Evolutionary conservation across 2,113 vertebrate genomes (phyloP), one percentile per base, ranked within the genome.

Genomic region (Leptodactylus fuscus): DNA sequence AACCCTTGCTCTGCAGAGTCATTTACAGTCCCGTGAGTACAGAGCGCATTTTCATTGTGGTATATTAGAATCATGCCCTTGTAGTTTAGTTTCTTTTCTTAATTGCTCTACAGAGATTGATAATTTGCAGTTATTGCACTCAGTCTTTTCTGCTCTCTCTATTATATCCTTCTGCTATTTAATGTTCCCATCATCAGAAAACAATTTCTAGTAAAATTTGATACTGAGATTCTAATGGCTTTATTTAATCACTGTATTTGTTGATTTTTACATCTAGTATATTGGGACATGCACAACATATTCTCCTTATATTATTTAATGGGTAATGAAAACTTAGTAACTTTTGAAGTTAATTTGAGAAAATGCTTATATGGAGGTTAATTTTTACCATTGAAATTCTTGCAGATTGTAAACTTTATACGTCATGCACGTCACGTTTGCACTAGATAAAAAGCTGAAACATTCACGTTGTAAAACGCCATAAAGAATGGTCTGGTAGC

Each of bases 1-100:
- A 80, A 80, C 77, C 55, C 77, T 80, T 80, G 77, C 53, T 32
- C 32, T 80, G 36, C 73, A 60, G 32, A 58, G 29, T 27, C 18
- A 80, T 44, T 36, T 60, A 62, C 27, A 27, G 22, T 38, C 34
- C 12, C 53, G 58, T 18, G 34, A 60, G 34, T 60, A 41, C 34
- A 38, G 32, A 74, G 27, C 71, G 18, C 71, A 46, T 74, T 27
- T 48, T 76, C 65, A 69, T 76, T 51, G 24, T 49, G 44, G n/a
- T 51, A 24, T 20, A 38, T 32, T 29, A 18, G 18, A 75, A 20
- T 10, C 73, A 38, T 69, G 34, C 65, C 65, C 65, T 51, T 32
- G 29, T 51, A 41, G 51, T 27, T 29, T 75, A 48, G 44, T 8
- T 38, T 41, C 36, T 24, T 5, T 2, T 55, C 24, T 27, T 60